Base-by-base conservation (phyloP, 2,113 vertebrate genomes). In the Piprites chloris region DNA sequence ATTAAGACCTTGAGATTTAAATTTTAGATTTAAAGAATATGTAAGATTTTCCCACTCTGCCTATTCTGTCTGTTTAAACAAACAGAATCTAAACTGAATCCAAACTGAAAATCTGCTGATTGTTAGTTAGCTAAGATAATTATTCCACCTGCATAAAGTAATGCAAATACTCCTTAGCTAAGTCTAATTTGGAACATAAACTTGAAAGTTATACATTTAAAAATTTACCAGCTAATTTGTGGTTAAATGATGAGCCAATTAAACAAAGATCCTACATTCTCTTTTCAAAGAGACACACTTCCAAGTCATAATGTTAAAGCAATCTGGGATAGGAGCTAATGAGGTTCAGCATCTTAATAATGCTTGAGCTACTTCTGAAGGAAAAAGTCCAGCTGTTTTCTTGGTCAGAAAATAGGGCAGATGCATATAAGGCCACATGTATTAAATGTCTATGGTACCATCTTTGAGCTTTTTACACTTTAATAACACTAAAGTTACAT, bases 241-340 rank as follows among this genome's bases (percentile, higher is more conserved):
- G 53, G 62, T 76, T 95, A 94, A 96, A 94, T 58, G 32, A 74
- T 87, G 46, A 96, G 63, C 33, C 59, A 93, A 87, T 80, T 93
- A 91, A 85, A 49, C 59, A 63, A 80, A 88, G 50, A 85, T 74
- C 17, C 49, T 62, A 44, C 30, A 87, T 16, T 26, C 19, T 56
- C 32, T 47, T 69, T 76, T 58, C 50, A 83, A 91, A 94, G 41
- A 83, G 42, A 26, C 65, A 28, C 21, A 53, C 49, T 95, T 91
- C 20, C 44, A 85, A 73, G 50, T 62, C 63, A 93, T 56, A 93
- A 92, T 39, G 61, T 86, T 63, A 90, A 86, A 78, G 73, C 21
- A 41, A 67, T 35, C 47, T 87, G 47, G 10, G 19, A 92, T 56
- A 35, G 46, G 33, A 89, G 26, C 17, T 95, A 92, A 81, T 95